Conservation (phyloP, 2,797 vertebrate species). For the Taeniopygia guttata region DNA sequence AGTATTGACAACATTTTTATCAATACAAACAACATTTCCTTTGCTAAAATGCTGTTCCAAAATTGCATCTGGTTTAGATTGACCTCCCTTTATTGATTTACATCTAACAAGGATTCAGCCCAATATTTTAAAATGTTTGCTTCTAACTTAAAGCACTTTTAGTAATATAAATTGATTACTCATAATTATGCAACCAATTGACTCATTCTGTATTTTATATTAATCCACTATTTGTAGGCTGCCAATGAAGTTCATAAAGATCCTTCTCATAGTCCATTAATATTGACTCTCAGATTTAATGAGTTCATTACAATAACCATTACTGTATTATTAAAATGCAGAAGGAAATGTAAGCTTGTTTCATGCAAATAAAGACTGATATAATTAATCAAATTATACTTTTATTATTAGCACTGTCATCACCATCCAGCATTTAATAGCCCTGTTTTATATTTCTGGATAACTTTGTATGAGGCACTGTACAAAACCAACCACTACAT, state of each 20-base stretch:
- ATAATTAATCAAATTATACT: conserved; percentile 50
- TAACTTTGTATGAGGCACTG: neutral
- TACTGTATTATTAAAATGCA: conserved; percentile 64
- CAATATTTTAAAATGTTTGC: conserved; percentile 33
- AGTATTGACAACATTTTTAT: conserved; percentile 27
- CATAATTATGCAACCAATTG: conserved; percentile 37
- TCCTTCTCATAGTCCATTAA: conserved; percentile 67
- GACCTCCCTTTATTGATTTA: conserved; percentile 48
- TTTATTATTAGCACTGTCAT: conserved; percentile 28
- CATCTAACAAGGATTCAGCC: conserved; percentile 20
- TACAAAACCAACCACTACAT: neutral
- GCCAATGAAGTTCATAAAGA: conserved; percentile 65
- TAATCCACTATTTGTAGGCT: conserved; percentile 56
- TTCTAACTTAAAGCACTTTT: conserved; percentile 46
- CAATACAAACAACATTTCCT: conserved; percentile 58
- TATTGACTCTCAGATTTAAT: conserved; percentile 73
- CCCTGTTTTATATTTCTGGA: neutral
- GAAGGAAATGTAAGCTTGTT: conserved; percentile 54
- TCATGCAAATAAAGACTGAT: conserved; percentile 46
- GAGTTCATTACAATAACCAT: conserved; percentile 70
- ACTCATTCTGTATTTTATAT: conserved; percentile 57
- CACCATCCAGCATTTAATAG: conserved; percentile 24
- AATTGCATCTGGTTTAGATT: conserved; percentile 9
- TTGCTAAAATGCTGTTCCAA: conserved; percentile 23
- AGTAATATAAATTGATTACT: conserved; percentile 49